Evolutionary conservation across 2,797 vertebrate genomes (phyloP), one percentile per base, ranked within the genome.

Genomic region (Artibeus lituratus): DNA sequence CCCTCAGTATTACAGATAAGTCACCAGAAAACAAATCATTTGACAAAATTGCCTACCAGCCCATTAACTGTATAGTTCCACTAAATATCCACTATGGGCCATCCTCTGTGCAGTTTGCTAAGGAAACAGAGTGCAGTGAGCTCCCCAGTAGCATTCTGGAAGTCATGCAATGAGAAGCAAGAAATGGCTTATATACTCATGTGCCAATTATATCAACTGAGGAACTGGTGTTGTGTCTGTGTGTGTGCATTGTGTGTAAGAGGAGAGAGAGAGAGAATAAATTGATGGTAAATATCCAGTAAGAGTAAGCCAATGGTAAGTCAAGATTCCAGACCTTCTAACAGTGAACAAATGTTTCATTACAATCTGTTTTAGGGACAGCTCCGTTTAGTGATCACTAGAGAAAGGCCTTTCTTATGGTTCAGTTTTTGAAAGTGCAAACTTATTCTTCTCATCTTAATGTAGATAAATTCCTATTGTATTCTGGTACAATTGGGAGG

Each of bases 1-100:
- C 97, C 94, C 94, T 94, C 93, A 85, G 47, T 98, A 96, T 97
- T 98, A 98, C 74, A 97, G 97, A 97, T 81, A 42, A 98, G 97
- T 96, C 97, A 97, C 97, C 92, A 98, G 96, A 98, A 98, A 98
- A 98, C 72, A 98, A 96, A 91, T 95, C 96, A 96, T 97, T 98
- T 97, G 96, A 98, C 96, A 97, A 96, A 98, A 98, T 91, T 96
- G 97, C 96, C 97, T 96, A 96, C 93, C 67, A 98, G 76, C 91
- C 97, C 96, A 97, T 98, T 98, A 98, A 97, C 96, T 96, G 94
- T 97, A 97, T 87, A 96, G 96, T 65, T 96, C 86, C 91, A 87
- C 96, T 98, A 97, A 98, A 97, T 92, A 98, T 89, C 97, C 70
- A 57, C 95, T 37, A 2, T 10, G 44, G 51, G 51, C 55, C 15